Evolutionary conservation across 2,797 vertebrate genomes (phyloP).

Genomic region (Acanthurus leucopareius): DNA sequence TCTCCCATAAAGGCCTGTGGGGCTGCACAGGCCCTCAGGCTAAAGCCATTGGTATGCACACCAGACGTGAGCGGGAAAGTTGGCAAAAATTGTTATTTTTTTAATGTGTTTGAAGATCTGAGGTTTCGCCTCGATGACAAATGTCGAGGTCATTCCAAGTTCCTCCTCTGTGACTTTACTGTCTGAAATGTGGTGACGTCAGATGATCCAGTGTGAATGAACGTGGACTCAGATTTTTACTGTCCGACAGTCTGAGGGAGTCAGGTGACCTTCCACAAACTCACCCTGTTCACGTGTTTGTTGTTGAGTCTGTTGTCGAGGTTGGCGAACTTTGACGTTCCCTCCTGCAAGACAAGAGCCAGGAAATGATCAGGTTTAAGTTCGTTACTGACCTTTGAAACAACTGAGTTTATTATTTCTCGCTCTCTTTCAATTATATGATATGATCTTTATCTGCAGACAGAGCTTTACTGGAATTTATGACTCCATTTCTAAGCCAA

Average conservation of each 20-base stretch:
- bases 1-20: slow-evolving; percentile 51
- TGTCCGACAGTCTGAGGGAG: not conserved
- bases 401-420: not conserved
- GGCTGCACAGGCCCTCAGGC: slow-evolving; percentile 54
- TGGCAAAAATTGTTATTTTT: slow-evolving; percentile 14
- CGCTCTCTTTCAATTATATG: not conserved
- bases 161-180: slow-evolving; percentile 14
- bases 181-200: slow-evolving; percentile 14
- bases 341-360: slow-evolving; percentile 80
- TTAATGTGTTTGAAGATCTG: slow-evolving; percentile 32
- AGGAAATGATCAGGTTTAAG: not conserved
- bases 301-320: slow-evolving; percentile 79
- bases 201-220: slow-evolving; percentile 8
- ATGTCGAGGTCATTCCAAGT: slow-evolving; percentile 36
- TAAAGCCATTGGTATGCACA: slow-evolving; percentile 56
- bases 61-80: slow-evolving; percentile 32
- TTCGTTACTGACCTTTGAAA: not conserved
- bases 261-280: slow-evolving; percentile 18
- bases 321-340: slow-evolving; percentile 83
- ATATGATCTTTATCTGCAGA: not conserved
- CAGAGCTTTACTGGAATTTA: no score
- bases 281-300: slow-evolving; percentile 80
- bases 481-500: not conserved
- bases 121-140: slow-evolving; percentile 25
- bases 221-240: not conserved